Percentiles rank a stretch among this genome's conserved stretches.
phyloP scores from a whole-genome alignment of 1,140 invertebrate genomes.

The Scylla paramamosain region DNA sequence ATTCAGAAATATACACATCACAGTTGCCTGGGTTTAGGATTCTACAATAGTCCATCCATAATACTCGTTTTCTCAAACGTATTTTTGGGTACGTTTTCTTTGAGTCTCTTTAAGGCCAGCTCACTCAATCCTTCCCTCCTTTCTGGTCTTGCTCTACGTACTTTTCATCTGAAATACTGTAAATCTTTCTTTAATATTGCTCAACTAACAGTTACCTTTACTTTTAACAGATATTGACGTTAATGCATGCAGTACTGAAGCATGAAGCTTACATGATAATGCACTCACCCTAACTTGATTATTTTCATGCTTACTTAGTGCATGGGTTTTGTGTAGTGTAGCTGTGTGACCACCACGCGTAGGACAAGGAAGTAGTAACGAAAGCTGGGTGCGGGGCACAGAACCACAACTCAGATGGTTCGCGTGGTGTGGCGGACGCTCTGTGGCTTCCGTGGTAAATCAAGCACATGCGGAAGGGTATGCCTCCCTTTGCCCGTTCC shows the following conservation, averaged over 20 bases:
- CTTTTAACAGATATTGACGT: neutral
- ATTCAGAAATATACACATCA: neutral
- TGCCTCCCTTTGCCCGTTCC: slow-evolving; percentile 71
- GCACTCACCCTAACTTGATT: neutral
- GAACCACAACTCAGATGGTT: slow-evolving; percentile 26
- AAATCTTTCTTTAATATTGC: too few relatives aligned
- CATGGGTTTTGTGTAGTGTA: slow-evolving; percentile 34
- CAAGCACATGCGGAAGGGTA: slow-evolving; percentile 60
- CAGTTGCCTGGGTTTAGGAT: neutral
- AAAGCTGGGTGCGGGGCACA: slow-evolving; percentile 41
- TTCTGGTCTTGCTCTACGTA: too few relatives aligned
- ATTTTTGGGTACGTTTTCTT: too few relatives aligned
- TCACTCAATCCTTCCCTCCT: too few relatives aligned
- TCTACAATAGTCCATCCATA: too few relatives aligned
- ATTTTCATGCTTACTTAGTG: slow-evolving; percentile 4
- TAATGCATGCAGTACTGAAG: neutral
- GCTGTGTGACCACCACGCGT: neutral
- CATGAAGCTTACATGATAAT: neutral
- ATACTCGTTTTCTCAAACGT: too few relatives aligned
- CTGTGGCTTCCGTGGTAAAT: neutral
- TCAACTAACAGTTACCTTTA: neutral
- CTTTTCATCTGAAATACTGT: too few relatives aligned
- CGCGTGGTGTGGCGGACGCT: slow-evolving; percentile 34
- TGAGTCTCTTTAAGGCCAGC: too few relatives aligned
- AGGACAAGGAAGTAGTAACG: neutral